phyloP scores from a whole-genome alignment of 1,140 invertebrate species.

The Dermatophagoides farinae region DNA sequence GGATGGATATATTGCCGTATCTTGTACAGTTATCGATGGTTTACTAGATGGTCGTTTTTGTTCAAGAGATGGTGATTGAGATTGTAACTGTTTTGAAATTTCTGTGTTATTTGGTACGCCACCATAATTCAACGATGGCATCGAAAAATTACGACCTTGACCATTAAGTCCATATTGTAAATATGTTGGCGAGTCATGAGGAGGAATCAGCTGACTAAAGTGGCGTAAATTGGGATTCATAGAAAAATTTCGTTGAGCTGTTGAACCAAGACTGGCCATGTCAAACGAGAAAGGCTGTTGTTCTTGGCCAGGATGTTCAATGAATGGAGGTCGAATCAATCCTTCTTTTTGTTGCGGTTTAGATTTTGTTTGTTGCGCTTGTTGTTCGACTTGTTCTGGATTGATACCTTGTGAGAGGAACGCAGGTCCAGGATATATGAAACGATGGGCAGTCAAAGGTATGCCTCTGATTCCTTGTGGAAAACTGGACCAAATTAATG shows the following conservation, averaged over 20 bases:
- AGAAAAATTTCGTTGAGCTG: neutral
- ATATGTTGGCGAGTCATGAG: neutral
- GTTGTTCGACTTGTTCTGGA: neutral
- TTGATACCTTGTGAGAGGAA: no score
- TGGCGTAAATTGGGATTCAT: neutral
- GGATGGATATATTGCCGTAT: neutral
- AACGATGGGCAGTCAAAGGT: no score
- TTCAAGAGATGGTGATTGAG: neutral
- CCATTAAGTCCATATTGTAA: neutral
- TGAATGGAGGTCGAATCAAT: neutral
- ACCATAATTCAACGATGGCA: neutral
- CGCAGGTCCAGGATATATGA: no score
- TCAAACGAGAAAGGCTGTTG: neutral
- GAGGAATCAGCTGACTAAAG: neutral
- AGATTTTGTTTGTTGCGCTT: neutral
- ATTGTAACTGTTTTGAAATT: neutral
- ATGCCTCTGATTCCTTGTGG: no score
- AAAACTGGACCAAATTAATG: no score
- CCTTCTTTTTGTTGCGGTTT: neutral
- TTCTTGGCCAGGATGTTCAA: neutral
- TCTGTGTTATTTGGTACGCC: neutral
- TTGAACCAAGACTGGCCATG: neutral
- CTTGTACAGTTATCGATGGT: neutral
- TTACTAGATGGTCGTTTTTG: no score
- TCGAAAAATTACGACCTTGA: neutral